Percentiles rank a stretch among this genome's conserved stretches.
Evolutionary conservation across 2,113 vertebrate species (phyloP).

Genomic region (Clarias macrocephalus): DNA sequence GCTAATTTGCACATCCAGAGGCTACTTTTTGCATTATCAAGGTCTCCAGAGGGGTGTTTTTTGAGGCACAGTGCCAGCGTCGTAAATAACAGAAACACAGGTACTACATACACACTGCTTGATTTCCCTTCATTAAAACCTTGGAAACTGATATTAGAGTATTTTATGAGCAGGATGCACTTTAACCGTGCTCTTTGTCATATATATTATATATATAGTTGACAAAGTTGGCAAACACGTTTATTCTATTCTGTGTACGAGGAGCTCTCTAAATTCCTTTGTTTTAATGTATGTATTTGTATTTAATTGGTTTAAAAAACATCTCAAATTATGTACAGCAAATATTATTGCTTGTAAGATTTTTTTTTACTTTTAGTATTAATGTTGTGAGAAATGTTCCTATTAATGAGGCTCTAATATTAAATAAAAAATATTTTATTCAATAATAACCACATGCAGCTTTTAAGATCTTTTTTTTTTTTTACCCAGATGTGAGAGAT

Average conservation of each 20-base stretch:
- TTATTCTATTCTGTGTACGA: neutral
- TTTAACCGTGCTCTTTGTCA: constrained; percentile 5
- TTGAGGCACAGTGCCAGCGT: constrained; percentile 9
- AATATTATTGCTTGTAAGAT: neutral
- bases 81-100: constrained; percentile 7
- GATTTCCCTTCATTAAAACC: constrained; percentile 15
- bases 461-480: neutral
- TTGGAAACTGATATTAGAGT: neutral
- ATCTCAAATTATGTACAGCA: neutral
- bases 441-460: neutral
- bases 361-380: neutral
- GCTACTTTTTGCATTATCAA: constrained; percentile 7
- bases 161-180: neutral
- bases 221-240: neutral
- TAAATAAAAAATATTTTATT: neutral
- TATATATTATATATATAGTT: neutral
- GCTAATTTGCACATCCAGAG: constrained; percentile 19
- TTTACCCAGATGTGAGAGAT: neutral
- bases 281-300: neutral
- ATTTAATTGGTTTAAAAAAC: neutral
- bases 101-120: neutral
- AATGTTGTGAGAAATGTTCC: neutral
- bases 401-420: neutral
- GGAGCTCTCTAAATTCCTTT: neutral
- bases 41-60: constrained; percentile 7